Base-by-base conservation (phyloP, 2,113 vertebrate genomes). In the Microcebus murinus region DNA sequence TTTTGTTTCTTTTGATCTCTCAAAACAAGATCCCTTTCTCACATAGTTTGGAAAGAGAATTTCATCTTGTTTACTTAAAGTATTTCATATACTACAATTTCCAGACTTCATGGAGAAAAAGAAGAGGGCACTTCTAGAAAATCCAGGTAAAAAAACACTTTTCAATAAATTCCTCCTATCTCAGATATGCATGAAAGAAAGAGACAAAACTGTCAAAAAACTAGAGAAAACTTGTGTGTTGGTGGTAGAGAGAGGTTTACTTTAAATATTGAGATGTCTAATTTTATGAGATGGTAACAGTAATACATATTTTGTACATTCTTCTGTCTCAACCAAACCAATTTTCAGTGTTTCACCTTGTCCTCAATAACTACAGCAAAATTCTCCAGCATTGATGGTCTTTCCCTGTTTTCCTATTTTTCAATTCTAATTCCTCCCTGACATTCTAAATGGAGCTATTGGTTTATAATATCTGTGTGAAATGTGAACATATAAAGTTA, bases 371-470 rank as follows among this genome's bases (percentile, higher is more conserved):
- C 39, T 21, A 84, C 4, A 85, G 2, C 52, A 76, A 96, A 97
- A 97, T 96, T 97, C 39, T 48, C 39, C 65, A 80, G 63, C 77
- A 96, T 39, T 97, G 73, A 96, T 96, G 39, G 42, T 94, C 88
- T 90, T 97, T 85, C 73, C 11, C 55, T 92, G 61, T 91, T 98
- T 90, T 94, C 23, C 55, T 79, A 0, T 67, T 97, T 97, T 96
- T 96, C 94, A 96, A 67, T 97, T 98, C 67, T 96, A 95, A 98
- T 96, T 94, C 83, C 86, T 80, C 59, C 14, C n/a, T 94, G 77
- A 45, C 82, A 82, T 96, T 97, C 61, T 93, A 92, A 98, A 95
- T 96, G 96, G 50, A 95, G 1, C 48, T 92, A 91, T 95, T 97
- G 36, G 15, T 59, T 96, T 94, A 83, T 67, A 97, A 67, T 61